Conservation (phyloP, 2,888 invertebrate species). For the Listrodromus nycthemerus region DNA sequence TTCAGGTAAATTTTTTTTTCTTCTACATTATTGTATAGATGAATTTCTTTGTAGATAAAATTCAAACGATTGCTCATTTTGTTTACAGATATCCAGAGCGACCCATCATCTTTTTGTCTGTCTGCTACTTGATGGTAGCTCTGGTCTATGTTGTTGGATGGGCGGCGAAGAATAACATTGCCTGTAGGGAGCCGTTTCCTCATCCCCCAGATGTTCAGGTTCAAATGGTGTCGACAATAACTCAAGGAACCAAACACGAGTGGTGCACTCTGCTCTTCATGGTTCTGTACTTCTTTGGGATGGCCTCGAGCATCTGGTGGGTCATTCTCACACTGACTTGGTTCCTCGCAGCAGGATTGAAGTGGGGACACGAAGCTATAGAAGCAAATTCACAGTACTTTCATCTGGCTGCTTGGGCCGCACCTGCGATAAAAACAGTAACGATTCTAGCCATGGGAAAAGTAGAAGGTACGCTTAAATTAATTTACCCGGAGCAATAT, state of each 20-base stretch:
- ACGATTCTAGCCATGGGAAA: slow-evolving; percentile 96
- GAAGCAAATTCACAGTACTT: slow-evolving; percentile 99
- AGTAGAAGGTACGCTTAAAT: slow-evolving; percentile 66
- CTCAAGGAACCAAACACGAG: slow-evolving; percentile 94
- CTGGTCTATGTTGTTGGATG: slow-evolving; percentile 95
- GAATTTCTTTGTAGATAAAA: neutral
- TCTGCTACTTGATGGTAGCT: slow-evolving; percentile 98
- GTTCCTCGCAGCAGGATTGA: slow-evolving; percentile 98
- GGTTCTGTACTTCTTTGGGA: slow-evolving; percentile 97
- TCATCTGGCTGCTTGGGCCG: slow-evolving; percentile 99
- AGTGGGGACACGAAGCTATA: slow-evolving; percentile 99
- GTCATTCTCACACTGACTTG: slow-evolving; percentile 97
- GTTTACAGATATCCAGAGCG: slow-evolving; percentile 95
- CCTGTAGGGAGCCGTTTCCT: slow-evolving; percentile 93
- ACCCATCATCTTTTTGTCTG: slow-evolving; percentile 98
- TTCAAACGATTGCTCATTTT: neutral
- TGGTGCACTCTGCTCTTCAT: slow-evolving; percentile 97
- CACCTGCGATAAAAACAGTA: slow-evolving; percentile 98
- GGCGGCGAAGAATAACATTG: slow-evolving; percentile 92
- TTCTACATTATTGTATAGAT: neutral
- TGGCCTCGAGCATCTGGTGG: slow-evolving; percentile 99
- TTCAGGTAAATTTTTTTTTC: slow-evolving; percentile 86
- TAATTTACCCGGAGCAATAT: neutral
- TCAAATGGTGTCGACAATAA: slow-evolving; percentile 93
- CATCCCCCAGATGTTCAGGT: slow-evolving; percentile 89